These are phyloP conservation scores for Oncorhynchus gorbuscha DNA, from an alignment of 2,113 vertebrate species.

Conservation along the genomic window DNA sequence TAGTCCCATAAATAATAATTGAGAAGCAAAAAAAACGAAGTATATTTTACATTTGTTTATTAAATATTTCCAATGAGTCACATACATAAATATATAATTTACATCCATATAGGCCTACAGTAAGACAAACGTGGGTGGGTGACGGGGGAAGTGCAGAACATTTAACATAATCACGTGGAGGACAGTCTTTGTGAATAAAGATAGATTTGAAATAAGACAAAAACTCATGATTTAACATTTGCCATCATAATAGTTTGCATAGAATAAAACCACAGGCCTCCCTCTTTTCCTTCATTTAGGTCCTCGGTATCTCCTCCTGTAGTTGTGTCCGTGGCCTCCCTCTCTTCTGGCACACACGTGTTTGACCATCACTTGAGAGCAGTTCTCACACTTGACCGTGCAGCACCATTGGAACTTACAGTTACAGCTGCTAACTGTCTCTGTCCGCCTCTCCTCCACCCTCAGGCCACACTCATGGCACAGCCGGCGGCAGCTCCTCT, in stretches of 20 bases:
- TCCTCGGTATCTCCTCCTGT: conserved; percentile 66
- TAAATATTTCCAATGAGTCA: conserved; percentile 15
- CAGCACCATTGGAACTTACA: conserved; percentile 99
- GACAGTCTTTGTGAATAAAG: no score
- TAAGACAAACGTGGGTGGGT: conserved; percentile 10
- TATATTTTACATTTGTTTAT: not conserved
- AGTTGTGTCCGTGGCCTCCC: conserved; percentile 24
- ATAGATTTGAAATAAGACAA: not conserved
- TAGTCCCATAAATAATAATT: not conserved
- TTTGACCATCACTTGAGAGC: conserved; percentile 80
- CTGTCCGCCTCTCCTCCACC: conserved; percentile 81
- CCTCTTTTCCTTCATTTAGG: conserved; percentile 42
- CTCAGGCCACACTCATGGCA: conserved; percentile 89
- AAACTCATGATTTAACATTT: not conserved
- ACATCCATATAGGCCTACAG: conserved; percentile 2
- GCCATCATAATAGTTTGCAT: not conserved
- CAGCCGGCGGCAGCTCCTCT: conserved; percentile 82
- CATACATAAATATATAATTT: conserved; percentile 56
- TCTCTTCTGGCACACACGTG: conserved; percentile 81
- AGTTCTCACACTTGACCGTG: conserved; percentile 89
- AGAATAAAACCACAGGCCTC: not conserved
- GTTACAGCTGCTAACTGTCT: conserved; percentile 88
- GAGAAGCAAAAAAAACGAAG: not conserved
- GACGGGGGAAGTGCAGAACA: conserved; percentile 53
- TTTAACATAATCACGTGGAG: no score